phyloP scores from a whole-genome alignment of 2,113 vertebrate species.

The Thunnus maccoyii region DNA sequence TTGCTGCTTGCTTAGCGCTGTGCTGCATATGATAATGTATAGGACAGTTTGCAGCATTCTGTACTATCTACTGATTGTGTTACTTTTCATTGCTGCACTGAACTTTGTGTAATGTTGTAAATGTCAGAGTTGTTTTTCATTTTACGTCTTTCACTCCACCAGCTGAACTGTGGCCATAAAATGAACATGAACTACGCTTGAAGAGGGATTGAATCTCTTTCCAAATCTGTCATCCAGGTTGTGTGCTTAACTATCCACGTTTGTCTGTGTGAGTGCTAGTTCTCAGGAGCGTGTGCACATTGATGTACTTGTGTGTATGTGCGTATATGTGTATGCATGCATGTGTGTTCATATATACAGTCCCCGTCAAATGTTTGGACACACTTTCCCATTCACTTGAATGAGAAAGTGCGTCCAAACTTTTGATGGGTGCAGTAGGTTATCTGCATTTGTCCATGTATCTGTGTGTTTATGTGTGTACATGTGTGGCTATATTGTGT shows the following conservation, averaged over 20 bases:
- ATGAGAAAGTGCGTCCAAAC: no score
- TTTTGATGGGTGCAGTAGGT: no score
- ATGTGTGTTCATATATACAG: background rate
- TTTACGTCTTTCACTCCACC: conserved; percentile 48
- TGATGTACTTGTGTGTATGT: background rate
- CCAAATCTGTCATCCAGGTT: conserved; percentile 50
- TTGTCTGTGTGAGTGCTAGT: background rate
- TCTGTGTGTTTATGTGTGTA: background rate
- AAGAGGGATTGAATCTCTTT: conserved; percentile 50
- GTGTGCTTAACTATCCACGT: conserved; percentile 24
- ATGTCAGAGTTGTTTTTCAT: conserved; percentile 63
- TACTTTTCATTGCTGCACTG: conserved; percentile 50
- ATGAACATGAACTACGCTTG: conserved; percentile 44
- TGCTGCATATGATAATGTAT: conserved; percentile 30
- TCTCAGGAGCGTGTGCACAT: background rate
- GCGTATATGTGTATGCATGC: background rate
- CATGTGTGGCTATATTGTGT: conserved; percentile 1
- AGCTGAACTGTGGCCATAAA: conserved; percentile 39
- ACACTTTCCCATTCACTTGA: no score
- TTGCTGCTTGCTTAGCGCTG: no score
- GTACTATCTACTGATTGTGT: conserved; percentile 54
- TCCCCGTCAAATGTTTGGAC: no score
- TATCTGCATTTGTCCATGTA: conserved; percentile 24
- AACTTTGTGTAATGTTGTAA: conserved; percentile 61
- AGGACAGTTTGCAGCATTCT: conserved; percentile 37